Evolutionary conservation across 2,888 invertebrate genomes (phyloP), one percentile per base, ranked within the genome.

Genomic region (Cosmorhoe ocellata): DNA sequence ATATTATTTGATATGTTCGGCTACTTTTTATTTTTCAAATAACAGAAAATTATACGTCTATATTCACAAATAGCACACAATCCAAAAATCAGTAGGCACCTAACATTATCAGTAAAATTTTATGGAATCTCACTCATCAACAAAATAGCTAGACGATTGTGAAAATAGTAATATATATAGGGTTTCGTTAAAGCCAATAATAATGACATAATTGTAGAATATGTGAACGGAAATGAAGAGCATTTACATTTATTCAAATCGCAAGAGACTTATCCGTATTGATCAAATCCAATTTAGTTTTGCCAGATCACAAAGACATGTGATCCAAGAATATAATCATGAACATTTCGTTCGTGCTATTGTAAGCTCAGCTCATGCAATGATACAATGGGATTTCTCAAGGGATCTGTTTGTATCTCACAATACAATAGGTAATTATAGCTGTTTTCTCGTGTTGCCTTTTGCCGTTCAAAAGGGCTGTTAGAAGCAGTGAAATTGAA

Each of bases 351-450:
- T 36, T 11, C n/a, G 39, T 30, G 8, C 32, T 12, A 40, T 39
- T 39, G 32, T 38, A 30, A 11, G 24, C 32, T 18, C 18, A 11
- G 24, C 32, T 18, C 18, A 11, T n/a, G 14, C n/a, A 30, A 32
- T 30, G 13, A 14, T 27, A 45, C 46, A 46, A 46, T 37, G 41
- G 26, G 27, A 26, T 22, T 46, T 51, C 46, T 41, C 51, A 51
- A 41, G 41, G 46, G 37, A 40, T 40, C 18, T 40, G 28, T 34
- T 33, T 31, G 30, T 14, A 40, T 41, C 11, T 34, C 11, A 40
- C 30, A 41, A 12, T 26, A 24, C 46, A 46, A 51, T 51, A 27
- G 41, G 41, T 51, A 37, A 37, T 51, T 51, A 51, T 37, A 22
- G 26, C 18, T 14, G 24, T 41, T 46, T 51, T 37, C 37, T 37